Base-by-base conservation (phyloP, 2,888 invertebrate species). In the Scaptomyza parva region DNA sequence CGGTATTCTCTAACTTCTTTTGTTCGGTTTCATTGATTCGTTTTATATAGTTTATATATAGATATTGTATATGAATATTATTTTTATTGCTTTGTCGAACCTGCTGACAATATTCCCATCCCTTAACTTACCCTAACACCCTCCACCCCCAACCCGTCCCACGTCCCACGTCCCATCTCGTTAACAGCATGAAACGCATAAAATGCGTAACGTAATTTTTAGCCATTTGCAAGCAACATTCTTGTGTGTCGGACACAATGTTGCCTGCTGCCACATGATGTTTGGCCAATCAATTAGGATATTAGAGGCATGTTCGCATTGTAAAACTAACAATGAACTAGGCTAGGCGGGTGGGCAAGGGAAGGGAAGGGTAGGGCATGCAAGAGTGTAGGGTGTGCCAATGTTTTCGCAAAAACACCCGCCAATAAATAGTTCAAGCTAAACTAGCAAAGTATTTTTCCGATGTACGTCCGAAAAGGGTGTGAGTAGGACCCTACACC, bases 211-310 rank as follows among this genome's bases (percentile, higher is more conserved):
- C 54, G 20, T n/a, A 18, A 52, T 47, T n/a, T 8, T 28, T 60
- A 11, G 30, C 53, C 59, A 57, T 57, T 65, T 55, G 51, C 37
- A 51, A 45, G 54, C 41, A 50, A 44, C 17, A 43, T 51, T 17
- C n/a, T 45, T 28, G 26, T 8, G 4, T 12, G 28, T 12, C 28
- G 11, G 0, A 1, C 12, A n/a, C 30, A n/a, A 30, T 12, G 5
- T 28, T 28, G 28, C 9, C 22, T 45, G 58, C 43, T 12, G 54
- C 50, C 11, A 39, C 71, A 58, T 67, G 68, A 57, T 72, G 68
- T 78, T 78, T 69, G 71, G 69, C 55, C 75, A 78, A 78, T 83
- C 86, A 85, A 85, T 85, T 83, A 82, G 75, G 77, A 77, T 76
- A 73, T 82, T 79, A 62, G 69, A 58, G 54, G 57, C 64, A 55